Percentiles rank a stretch among this genome's conserved stretches.
These are phyloP conservation scores for Syngnathoides biaculeatus DNA, from an alignment of 2,113 vertebrate genomes.

Conservation along the genomic window DNA sequence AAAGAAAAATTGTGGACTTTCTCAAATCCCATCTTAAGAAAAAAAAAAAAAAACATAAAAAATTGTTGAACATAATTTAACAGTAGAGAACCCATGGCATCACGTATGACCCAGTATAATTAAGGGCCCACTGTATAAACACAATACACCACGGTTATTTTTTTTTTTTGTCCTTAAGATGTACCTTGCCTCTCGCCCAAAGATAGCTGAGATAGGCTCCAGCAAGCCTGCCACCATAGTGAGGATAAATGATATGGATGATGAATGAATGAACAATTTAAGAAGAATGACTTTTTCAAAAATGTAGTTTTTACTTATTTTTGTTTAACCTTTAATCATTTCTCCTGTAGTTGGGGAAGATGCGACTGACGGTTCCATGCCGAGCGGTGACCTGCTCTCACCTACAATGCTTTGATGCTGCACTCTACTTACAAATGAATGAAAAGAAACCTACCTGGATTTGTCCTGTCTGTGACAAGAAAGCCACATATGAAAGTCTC, in stretches of 20 bases:
- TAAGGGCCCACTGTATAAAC: too few species aligned
- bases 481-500: slow-evolving; percentile 90
- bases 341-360: slow-evolving; percentile 86
- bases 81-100: too few species aligned
- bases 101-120: too few species aligned
- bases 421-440: slow-evolving; percentile 98
- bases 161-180: too few species aligned
- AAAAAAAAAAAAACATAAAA: not conserved
- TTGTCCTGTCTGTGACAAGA: slow-evolving; percentile 97
- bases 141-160: too few species aligned
- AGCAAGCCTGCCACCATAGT: too few species aligned
- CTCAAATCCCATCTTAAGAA: not conserved
- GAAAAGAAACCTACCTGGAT: slow-evolving; percentile 98
- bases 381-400: slow-evolving; percentile 94
- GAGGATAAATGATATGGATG: too few species aligned
- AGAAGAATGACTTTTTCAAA: not conserved
- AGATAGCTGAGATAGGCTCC: too few species aligned
- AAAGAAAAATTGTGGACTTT: not conserved
- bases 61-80: not conserved
- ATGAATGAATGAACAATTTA: too few species aligned
- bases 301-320: not conserved
- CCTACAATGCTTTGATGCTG: slow-evolving; percentile 96
- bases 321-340: not conserved
- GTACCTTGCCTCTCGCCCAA: too few species aligned
- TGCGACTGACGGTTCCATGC: slow-evolving; percentile 93